These are phyloP conservation scores for Dorcus parallelipipedus DNA, from an alignment of 2,888 invertebrate genomes.

Conservation along the genomic window DNA sequence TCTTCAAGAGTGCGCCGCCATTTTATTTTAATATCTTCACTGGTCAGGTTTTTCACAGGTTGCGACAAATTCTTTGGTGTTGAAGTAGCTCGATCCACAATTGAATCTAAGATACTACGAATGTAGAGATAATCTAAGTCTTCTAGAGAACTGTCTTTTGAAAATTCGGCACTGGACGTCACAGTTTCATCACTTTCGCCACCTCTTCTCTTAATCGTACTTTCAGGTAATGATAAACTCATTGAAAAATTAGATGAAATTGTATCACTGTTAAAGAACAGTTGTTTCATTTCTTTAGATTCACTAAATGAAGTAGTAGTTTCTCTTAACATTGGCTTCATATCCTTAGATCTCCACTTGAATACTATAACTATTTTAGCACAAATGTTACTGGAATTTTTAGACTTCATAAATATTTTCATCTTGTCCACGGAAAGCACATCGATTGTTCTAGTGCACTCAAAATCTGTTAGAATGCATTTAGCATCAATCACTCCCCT, in stretches of 20 bases:
- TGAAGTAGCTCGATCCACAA: not conserved
- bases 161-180: no score
- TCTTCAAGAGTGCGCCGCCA: not conserved
- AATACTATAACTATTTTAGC: no score
- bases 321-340: no score
- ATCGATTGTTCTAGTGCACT: conserved; percentile 1
- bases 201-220: no score
- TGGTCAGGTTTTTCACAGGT: not conserved
- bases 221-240: no score
- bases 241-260: no score
- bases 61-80: not conserved
- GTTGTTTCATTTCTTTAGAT: no score
- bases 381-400: not conserved
- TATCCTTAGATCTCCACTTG: no score
- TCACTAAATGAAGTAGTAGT: no score
- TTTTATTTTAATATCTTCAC: not conserved
- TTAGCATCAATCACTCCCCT: conserved; percentile 13
- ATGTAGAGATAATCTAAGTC: conserved; percentile 5
- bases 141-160: no score
- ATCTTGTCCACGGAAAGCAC: conserved; percentile 14
- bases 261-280: no score
- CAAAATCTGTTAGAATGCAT: conserved; percentile 8
- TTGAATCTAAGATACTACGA: not conserved
- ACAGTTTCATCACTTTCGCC: no score
- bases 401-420: conserved; percentile 5